These are phyloP conservation scores for Eutolmus rufibarbis DNA, from an alignment of 2,888 invertebrate genomes.

Conservation along the genomic window DNA sequence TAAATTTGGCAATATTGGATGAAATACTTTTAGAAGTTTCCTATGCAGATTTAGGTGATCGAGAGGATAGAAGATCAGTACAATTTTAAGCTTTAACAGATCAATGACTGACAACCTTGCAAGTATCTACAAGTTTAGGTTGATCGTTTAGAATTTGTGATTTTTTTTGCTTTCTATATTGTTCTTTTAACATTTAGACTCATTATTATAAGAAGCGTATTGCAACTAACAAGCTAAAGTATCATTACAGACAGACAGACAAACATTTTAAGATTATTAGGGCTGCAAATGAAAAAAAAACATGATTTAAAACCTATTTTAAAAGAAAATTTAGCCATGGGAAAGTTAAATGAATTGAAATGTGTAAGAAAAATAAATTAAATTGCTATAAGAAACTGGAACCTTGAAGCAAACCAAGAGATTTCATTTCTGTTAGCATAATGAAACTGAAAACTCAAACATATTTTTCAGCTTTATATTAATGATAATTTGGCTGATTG, in stretches of 20 bases:
- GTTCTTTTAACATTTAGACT: too few relatives aligned
- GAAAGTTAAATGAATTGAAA: background rate
- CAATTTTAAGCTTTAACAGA: background rate
- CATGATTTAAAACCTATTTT: too few relatives aligned
- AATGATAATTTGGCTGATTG: background rate
- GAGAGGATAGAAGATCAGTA: background rate
- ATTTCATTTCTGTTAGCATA: background rate
- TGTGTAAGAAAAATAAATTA: background rate
- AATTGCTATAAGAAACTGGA: background rate
- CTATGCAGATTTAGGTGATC: background rate
- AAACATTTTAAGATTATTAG: too few relatives aligned
- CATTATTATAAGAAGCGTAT: too few relatives aligned
- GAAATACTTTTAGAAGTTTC: background rate
- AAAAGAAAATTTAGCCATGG: too few relatives aligned
- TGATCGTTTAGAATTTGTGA: background rate
- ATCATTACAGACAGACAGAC: too few relatives aligned
- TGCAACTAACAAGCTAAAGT: too few relatives aligned
- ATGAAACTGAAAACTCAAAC: background rate
- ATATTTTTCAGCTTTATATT: background rate
- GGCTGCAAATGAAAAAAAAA: too few relatives aligned
- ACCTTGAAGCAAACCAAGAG: background rate
- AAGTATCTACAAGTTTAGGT: background rate
- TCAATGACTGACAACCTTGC: background rate
- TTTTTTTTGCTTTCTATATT: background rate
- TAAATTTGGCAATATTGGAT: background rate